Conservation (phyloP, 1,140 invertebrate species). For the Trissolcus basalis region DNA sequence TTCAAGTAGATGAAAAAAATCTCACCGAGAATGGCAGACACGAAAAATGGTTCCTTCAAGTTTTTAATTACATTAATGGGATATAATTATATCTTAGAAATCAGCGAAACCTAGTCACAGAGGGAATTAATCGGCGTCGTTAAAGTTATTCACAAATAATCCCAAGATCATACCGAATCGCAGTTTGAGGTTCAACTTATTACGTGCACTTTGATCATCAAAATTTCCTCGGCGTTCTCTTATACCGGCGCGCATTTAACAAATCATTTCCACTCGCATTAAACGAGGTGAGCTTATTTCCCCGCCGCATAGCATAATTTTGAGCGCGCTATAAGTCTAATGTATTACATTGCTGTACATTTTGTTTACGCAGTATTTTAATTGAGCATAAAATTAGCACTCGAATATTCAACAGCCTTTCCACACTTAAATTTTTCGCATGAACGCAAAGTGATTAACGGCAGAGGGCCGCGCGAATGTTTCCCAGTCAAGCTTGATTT, state of each 20-base stretch:
- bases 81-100: too few relatives aligned
- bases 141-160: conserved; percentile 4
- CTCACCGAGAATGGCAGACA: too few relatives aligned
- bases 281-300: conserved; percentile 18
- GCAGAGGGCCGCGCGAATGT: too few relatives aligned
- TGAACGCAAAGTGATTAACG: too few relatives aligned
- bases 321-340: conserved; percentile 14
- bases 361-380: conserved; percentile 23
- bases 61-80: conserved; percentile 6
- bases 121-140: background rate
- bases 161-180: too few relatives aligned
- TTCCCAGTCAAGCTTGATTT: too few relatives aligned
- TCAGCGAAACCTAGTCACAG: too few relatives aligned
- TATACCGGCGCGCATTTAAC: conserved; percentile 14
- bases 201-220: conserved; percentile 14
- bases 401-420: conserved; percentile 24
- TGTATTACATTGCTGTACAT: conserved; percentile 5
- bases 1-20: too few relatives aligned
- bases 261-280: conserved; percentile 33
- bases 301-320: conserved; percentile 21
- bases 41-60: conserved; percentile 5
- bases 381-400: conserved; percentile 11
- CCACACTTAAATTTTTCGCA: too few relatives aligned
- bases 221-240: conserved; percentile 19
- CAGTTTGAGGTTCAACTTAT: conserved; percentile 1